A percentile compares a stretch with the other conserved stretches of the same genome.
Evolutionary conservation across 2,797 vertebrate genomes (phyloP).

Genomic region (Phoxinus dragarum): DNA sequence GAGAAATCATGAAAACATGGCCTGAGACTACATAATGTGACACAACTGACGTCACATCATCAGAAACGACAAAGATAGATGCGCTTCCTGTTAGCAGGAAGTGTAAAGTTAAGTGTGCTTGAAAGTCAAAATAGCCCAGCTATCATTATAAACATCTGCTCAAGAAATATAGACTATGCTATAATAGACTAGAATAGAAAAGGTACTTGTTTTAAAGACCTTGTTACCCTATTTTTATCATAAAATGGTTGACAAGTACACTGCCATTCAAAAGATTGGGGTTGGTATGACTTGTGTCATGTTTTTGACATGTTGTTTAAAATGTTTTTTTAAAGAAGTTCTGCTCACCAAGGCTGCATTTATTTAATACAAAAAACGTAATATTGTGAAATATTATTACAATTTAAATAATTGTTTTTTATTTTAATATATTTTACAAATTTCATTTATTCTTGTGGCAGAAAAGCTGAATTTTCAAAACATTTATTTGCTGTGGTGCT

Average conservation of each 20-base stretch:
- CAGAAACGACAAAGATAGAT: conserved; percentile 2
- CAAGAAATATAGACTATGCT: not conserved
- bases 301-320: not conserved
- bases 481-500: not conserved
- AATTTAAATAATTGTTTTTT: not conserved
- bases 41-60: conserved; percentile 3
- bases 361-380: not conserved
- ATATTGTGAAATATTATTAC: not conserved
- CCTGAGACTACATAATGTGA: conserved; percentile 26
- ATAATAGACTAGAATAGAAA: no score
- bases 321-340: not conserved
- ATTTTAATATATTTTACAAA: not conserved
- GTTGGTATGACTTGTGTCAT: not conserved
- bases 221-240: not conserved
- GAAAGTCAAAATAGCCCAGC: not conserved
- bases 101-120: not conserved
- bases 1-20: not conserved
- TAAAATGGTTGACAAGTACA: not conserved
- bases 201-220: not conserved
- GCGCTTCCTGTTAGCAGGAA: conserved; percentile 9
- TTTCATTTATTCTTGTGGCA: not conserved
- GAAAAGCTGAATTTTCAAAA: not conserved
- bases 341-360: not conserved
- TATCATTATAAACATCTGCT: not conserved
- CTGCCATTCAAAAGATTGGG: not conserved